Evolutionary conservation across 64 coral and sea anemone species (phyloP).

Genomic region (Astreopora myriophthalma): DNA sequence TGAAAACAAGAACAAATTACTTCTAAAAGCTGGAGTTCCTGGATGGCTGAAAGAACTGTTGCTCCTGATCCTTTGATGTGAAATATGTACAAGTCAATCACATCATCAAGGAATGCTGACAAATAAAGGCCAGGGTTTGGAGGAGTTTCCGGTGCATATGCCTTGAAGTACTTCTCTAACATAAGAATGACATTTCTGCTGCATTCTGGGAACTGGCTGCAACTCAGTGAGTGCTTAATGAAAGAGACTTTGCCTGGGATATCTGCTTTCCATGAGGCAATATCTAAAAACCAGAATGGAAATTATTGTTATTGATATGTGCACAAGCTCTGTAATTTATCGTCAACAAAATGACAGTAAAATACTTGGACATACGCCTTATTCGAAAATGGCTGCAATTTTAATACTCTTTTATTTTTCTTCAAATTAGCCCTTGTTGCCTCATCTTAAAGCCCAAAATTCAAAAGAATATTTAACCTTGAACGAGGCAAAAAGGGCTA

Average conservation of each 20-base stretch:
- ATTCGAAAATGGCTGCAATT: no score
- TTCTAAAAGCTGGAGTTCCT: constrained; percentile 85
- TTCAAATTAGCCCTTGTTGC: no score
- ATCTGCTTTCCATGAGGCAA: constrained; percentile 82
- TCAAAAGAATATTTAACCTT: no score
- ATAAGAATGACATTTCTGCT: constrained; percentile 70
- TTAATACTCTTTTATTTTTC: no score
- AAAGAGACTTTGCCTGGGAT: constrained; percentile 81
- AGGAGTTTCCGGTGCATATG: constrained; percentile 59
- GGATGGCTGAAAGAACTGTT: constrained; percentile 65
- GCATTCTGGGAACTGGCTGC: constrained; percentile 70
- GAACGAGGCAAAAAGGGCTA: no score
- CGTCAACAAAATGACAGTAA: no score
- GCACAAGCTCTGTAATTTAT: no score
- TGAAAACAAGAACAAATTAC: constrained; percentile 77
- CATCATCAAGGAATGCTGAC: constrained; percentile 83
- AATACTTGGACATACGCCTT: no score
- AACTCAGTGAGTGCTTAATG: constrained; percentile 69
- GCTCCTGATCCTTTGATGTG: constrained; percentile 29
- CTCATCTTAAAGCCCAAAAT: no score
- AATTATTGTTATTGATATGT: not conserved
- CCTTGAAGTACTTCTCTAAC: constrained; percentile 67
- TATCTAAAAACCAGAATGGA: constrained; percentile 41
- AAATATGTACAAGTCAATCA: constrained; percentile 79
- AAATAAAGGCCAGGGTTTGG: constrained; percentile 80